phyloP scores from a whole-genome alignment of 1,140 invertebrate species.

The Diabrotica undecimpunctata region DNA sequence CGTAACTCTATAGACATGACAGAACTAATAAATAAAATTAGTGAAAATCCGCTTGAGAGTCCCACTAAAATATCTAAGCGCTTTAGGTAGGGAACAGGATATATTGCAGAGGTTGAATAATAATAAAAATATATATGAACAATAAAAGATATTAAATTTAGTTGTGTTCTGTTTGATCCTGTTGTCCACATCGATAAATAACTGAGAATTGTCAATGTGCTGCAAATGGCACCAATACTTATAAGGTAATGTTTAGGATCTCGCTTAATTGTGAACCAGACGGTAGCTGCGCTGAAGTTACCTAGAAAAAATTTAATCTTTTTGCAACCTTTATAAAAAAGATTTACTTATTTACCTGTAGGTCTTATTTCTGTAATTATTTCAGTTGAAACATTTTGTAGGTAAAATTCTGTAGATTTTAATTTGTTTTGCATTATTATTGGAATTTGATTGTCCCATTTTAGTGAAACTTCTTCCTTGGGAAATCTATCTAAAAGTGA shows the following conservation, averaged over 20 bases:
- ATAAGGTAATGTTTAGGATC: conserved; percentile 23
- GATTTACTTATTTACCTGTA: background rate
- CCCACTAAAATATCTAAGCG: conserved; percentile 27
- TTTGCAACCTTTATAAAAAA: too few relatives aligned
- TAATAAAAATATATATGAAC: conserved; percentile 23
- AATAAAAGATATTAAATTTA: conserved; percentile 11
- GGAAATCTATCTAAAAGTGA: background rate
- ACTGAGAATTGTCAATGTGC: conserved; percentile 21
- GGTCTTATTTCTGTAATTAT: conserved; percentile 1
- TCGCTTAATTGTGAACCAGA: conserved; percentile 23
- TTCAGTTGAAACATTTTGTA: background rate
- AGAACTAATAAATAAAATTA: background rate
- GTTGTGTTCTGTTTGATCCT: conserved; percentile 11
- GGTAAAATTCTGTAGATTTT: conserved; percentile 4
- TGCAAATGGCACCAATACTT: conserved; percentile 18
- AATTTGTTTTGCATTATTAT: background rate
- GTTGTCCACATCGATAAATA: conserved; percentile 27
- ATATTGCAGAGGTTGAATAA: conserved; percentile 17
- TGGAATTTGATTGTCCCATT: background rate
- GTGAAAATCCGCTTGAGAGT: conserved; percentile 7
- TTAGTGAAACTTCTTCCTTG: background rate
- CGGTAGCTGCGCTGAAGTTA: conserved; percentile 25
- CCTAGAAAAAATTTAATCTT: conserved; percentile 28
- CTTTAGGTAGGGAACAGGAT: conserved; percentile 28
- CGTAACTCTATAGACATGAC: background rate